Percentiles rank a stretch among this genome's conserved stretches.
Conservation (phyloP, 2,888 invertebrate genomes). For the Eupithecia insigniata region DNA sequence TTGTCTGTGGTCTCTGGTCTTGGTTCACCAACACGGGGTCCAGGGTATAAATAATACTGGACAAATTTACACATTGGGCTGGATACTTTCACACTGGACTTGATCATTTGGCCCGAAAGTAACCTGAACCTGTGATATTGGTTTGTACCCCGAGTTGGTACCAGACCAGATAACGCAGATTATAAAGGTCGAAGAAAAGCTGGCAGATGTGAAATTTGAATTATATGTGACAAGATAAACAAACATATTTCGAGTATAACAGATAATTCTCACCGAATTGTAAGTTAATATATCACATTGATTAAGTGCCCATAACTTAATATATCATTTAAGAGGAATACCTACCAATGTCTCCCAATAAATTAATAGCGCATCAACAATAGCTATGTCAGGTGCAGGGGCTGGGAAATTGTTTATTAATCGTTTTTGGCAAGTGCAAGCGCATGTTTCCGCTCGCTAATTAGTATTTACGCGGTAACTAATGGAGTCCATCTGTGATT, state of each 20-base stretch:
- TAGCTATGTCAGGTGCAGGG: constrained; percentile 25
- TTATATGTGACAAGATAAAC: too few species aligned
- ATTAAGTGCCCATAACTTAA: background rate
- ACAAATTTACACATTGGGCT: too few species aligned
- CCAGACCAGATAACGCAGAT: too few species aligned
- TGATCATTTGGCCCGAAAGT: too few species aligned
- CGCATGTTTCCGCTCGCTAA: constrained; percentile 58
- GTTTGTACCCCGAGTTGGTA: too few species aligned
- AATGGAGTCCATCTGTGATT: constrained; percentile 52
- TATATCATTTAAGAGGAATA: background rate
- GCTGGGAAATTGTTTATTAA: constrained; percentile 46
- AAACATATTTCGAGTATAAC: background rate
- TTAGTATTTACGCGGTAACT: constrained; percentile 56
- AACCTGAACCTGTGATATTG: too few species aligned
- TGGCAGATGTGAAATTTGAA: background rate
- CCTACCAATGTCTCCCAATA: background rate
- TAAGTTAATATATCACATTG: background rate
- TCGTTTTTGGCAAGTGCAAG: constrained; percentile 61
- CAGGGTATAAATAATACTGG: too few species aligned
- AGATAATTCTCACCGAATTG: background rate
- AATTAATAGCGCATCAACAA: constrained; percentile 24
- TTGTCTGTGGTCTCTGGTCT: too few species aligned
- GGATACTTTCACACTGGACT: too few species aligned
- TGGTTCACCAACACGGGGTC: too few species aligned
- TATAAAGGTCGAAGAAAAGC: background rate